Percentiles rank a stretch among this genome's conserved stretches.
These are phyloP conservation scores for Hycleus phaleratus DNA, from an alignment of 1,140 invertebrate genomes.

Conservation along the genomic window DNA sequence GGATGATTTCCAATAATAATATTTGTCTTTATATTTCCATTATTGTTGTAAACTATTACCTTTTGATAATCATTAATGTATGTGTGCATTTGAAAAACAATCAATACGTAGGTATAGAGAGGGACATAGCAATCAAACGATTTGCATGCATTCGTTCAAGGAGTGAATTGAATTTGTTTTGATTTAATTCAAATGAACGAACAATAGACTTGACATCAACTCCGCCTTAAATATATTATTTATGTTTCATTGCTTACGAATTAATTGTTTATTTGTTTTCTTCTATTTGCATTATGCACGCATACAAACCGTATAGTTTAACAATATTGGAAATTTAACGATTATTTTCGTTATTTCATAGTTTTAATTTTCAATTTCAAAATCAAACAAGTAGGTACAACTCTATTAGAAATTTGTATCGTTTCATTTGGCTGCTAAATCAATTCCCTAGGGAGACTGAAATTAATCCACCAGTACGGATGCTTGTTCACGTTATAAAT, in stretches of 20 bases:
- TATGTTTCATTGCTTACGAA: constrained; percentile 8
- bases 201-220: constrained; percentile 9
- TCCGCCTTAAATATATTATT: constrained; percentile 11
- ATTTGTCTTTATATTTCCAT: no score
- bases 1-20: constrained; percentile 3
- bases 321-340: no score
- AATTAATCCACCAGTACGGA: no score
- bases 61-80: neutral
- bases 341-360: no score
- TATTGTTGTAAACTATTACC: neutral
- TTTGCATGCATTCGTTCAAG: constrained; percentile 12
- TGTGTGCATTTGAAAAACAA: constrained; percentile 7
- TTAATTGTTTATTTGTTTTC: constrained; percentile 4
- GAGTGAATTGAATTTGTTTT: constrained; percentile 13
- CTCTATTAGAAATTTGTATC: no score
- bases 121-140: constrained; percentile 1
- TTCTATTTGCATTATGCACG: neutral
- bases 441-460: no score
- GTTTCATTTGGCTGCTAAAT: no score
- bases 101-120: neutral
- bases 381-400: no score
- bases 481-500: no score
- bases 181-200: constrained; percentile 10
- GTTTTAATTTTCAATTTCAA: no score
- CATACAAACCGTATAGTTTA: no score